Percentiles rank a stretch among this genome's conserved stretches.
Evolutionary conservation across 2,797 vertebrate species (phyloP).

Genomic region (Coluber constrictor): DNA sequence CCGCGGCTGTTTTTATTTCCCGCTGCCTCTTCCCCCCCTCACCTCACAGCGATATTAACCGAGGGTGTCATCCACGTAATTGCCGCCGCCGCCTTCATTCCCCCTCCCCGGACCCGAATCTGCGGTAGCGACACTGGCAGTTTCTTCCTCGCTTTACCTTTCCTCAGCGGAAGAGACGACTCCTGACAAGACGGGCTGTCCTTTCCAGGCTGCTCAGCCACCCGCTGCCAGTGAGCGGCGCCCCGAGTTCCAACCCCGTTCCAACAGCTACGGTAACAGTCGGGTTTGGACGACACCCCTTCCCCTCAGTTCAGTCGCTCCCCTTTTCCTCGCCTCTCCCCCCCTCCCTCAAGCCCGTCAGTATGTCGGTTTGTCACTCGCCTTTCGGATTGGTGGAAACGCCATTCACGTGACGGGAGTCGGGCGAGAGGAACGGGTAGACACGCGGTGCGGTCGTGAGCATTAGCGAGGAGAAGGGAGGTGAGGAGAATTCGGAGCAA

Average conservation of each 20-base stretch:
- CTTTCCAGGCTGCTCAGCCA: neutral
- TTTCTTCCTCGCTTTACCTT: constrained; percentile 43
- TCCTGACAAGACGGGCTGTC: neutral
- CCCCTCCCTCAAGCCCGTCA: constrained; percentile 41
- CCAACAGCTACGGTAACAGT: constrained; percentile 24
- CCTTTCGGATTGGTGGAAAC: constrained; percentile 54
- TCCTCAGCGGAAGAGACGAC: constrained; percentile 26
- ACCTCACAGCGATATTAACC: neutral
- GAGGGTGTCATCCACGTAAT: constrained; percentile 2
- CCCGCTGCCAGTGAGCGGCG: neutral
- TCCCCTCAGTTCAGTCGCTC: constrained; percentile 56
- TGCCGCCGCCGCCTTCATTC: neutral
- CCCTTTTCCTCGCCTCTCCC: constrained; percentile 53
- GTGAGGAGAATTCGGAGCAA: accelerated
- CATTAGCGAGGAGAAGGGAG: neutral
- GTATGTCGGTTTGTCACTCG: neutral
- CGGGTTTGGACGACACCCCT: constrained; percentile 57
- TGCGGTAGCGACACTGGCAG: neutral
- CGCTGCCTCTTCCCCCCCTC: neutral
- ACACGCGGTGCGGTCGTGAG: neutral
- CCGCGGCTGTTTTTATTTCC: neutral
- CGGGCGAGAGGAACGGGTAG: constrained; percentile 15
- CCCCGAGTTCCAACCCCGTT: constrained; percentile 29
- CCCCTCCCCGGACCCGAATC: neutral
- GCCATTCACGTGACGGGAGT: constrained; percentile 53